Percentiles rank a stretch among this genome's conserved stretches.
Evolutionary conservation across 2,113 vertebrate species (phyloP).

Genomic region (Mustelus asterias): DNA sequence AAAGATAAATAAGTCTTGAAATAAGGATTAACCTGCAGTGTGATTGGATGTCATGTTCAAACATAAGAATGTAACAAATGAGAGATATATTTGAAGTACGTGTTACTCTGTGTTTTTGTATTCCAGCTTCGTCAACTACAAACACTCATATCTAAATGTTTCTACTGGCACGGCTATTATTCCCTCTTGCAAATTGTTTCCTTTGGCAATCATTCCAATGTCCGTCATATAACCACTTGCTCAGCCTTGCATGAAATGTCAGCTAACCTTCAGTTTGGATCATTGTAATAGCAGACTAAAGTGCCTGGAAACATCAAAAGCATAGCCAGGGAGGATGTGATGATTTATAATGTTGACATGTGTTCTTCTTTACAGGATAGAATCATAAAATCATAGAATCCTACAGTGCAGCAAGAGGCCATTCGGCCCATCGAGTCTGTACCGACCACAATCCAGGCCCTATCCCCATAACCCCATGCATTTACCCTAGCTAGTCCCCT

Average conservation of each 20-base stretch:
- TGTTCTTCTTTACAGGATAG: not conserved
- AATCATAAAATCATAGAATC: too few species aligned
- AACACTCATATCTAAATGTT: not conserved
- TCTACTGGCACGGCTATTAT: not conserved
- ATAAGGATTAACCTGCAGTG: not conserved
- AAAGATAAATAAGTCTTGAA: not conserved
- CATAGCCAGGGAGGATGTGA: not conserved
- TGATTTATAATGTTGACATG: not conserved
- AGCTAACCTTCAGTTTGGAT: not conserved
- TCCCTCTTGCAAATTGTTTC: not conserved
- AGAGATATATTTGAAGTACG: not conserved
- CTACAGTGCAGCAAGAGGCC: too few species aligned
- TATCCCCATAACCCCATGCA: too few species aligned
- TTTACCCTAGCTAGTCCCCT: too few species aligned
- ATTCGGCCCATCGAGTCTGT: too few species aligned
- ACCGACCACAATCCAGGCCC: too few species aligned
- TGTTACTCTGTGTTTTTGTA: not conserved
- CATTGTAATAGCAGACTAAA: not conserved
- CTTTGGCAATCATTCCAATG: not conserved
- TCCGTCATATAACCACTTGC: not conserved
- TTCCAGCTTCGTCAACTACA: not conserved
- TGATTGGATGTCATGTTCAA: not conserved
- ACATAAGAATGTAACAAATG: slow-evolving; percentile 1
- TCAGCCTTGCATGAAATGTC: not conserved
- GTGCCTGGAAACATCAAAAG: not conserved